Evolutionary conservation across 2,113 vertebrate genomes (phyloP).

Genomic region (Notarius quadriscutis): DNA sequence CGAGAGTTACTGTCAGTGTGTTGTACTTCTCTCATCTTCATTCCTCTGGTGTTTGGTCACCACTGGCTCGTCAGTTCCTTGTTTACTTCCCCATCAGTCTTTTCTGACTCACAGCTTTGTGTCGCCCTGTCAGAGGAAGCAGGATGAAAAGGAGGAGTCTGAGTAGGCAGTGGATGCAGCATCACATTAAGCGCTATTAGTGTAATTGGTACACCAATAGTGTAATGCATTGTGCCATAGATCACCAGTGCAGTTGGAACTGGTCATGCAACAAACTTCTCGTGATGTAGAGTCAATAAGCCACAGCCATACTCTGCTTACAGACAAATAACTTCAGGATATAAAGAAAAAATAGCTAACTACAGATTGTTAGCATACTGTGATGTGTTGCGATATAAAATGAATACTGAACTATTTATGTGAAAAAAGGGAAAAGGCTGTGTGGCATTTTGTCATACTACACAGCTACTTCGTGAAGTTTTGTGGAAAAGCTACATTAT

Average conservation of each 20-base stretch:
- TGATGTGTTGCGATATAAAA: background rate
- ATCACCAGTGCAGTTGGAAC: background rate
- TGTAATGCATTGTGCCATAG: background rate
- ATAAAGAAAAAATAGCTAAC: background rate
- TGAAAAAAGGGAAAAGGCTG: background rate
- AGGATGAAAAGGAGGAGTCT: background rate
- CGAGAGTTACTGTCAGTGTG: background rate
- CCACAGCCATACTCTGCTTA: background rate
- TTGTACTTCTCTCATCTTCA: background rate
- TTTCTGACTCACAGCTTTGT: conserved; percentile 19
- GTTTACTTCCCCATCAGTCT: conserved; percentile 30
- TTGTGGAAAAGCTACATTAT: background rate
- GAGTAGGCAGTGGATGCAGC: background rate
- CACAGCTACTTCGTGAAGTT: background rate
- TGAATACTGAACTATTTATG: background rate
- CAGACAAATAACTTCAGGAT: background rate
- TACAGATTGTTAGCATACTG: background rate
- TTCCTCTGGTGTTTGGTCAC: background rate
- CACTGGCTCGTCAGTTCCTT: conserved; percentile 15
- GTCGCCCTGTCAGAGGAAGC: conserved; percentile 7
- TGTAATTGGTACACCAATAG: background rate
- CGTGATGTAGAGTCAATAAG: background rate
- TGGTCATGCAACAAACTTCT: background rate
- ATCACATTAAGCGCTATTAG: background rate
- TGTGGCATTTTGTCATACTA: background rate